Evolutionary conservation across 2,888 invertebrate genomes (phyloP).

Genomic region (Linnaemya vulpina): DNA sequence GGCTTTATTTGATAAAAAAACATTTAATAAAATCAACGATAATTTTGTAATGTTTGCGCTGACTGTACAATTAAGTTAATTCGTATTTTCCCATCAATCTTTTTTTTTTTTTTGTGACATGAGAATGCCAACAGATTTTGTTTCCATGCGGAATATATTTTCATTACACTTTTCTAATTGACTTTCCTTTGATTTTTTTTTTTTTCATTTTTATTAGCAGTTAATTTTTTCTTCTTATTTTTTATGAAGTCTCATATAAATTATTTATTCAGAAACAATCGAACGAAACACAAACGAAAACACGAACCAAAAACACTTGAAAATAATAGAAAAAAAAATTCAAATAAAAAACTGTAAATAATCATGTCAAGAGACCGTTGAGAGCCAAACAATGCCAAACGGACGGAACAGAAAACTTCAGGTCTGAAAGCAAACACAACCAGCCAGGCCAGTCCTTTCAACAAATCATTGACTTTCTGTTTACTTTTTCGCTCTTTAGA

Average conservation of each 20-base stretch:
- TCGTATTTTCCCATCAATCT: too few species aligned
- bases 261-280: conserved; percentile 3
- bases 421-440: conserved; percentile 36
- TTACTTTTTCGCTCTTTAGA: conserved; percentile 10
- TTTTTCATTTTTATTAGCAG: too few species aligned
- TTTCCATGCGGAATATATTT: too few species aligned
- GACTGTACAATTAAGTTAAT: too few species aligned
- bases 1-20: too few species aligned
- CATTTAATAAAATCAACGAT: too few species aligned
- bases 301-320: conserved; percentile 27
- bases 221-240: background rate
- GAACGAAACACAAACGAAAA: conserved; percentile 5
- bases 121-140: too few species aligned
- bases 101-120: too few species aligned
- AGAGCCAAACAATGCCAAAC: conserved; percentile 58
- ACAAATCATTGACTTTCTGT: conserved; percentile 34
- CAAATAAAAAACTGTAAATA: conserved; percentile 52
- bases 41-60: too few species aligned
- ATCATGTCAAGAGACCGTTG: conserved; percentile 67
- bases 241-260: background rate
- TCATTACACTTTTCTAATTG: background rate
- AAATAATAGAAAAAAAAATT: conserved; percentile 1
- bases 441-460: conserved; percentile 32
- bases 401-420: conserved; percentile 42
- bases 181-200: background rate